Base-by-base conservation (phyloP, 1,140 invertebrate genomes). In the Trichonephila inaurata region DNA sequence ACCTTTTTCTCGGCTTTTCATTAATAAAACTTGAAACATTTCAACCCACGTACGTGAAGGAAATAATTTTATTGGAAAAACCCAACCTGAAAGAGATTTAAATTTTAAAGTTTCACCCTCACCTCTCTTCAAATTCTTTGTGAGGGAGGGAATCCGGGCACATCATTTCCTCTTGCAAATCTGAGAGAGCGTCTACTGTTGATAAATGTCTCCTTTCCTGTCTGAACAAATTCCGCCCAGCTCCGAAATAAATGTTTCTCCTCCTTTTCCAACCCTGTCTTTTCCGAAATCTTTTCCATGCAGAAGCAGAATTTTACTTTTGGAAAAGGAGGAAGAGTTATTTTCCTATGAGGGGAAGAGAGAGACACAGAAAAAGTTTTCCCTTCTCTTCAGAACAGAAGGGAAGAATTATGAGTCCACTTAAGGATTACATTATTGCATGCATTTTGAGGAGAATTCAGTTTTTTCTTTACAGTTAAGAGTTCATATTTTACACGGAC, bases 131-230 rank as follows among this genome's bases (percentile, higher is more conserved):
- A 72, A 72, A 18, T 33, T 16, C 14, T 72, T 12, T 72, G 14
- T 12, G n/a, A 28, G 10, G 28, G 69, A 16, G 69, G 24, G 64
- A 66, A 66, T 12, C n/a, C 64, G 69, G 28, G 24, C n/a, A 72
- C 69, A 72, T 28, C 24, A 72, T 72, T 72, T 72, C n/a, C 69
- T 28, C 69, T 72, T 16, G 24, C 69, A 33, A 28, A 33, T 16
- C 12, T 18, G 24, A 33, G 24, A 28, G 24, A 72, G 24, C 24
- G 14, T 5, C 14, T 14, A 24, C 24, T 33, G 69, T 72, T 72
- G 69, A 72, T 72, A 72, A 72, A 72, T 33, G 69, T 72, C 69
- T 33, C 12, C 69, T 72, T 72, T 72, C 24, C 69, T 72, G n/a
- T 28, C 69, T 28, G 24, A 16, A 28, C 61, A 62, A 62, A 62